Evolutionary conservation across 2,113 vertebrate genomes (phyloP).

Genomic region (Microcebus jonahi): DNA sequence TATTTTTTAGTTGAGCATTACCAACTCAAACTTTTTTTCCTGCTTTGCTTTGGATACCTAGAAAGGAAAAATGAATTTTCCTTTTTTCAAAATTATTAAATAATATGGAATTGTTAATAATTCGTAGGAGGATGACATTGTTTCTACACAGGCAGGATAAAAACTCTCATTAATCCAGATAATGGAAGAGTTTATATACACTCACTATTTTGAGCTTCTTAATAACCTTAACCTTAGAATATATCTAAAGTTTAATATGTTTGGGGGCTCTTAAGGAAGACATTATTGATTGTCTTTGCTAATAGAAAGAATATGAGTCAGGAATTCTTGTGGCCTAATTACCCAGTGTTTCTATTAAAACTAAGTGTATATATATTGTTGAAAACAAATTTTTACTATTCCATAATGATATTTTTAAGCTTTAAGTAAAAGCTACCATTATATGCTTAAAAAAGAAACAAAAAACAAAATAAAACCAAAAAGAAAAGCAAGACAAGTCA

Average conservation of each 20-base stretch:
- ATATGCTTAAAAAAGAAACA: background rate
- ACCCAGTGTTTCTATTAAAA: background rate
- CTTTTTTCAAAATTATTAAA: conserved; percentile 46
- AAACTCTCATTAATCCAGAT: conserved; percentile 11
- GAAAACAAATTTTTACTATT: conserved; percentile 42
- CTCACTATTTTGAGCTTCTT: conserved; percentile 14
- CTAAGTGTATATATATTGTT: background rate
- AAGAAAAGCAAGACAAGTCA: background rate
- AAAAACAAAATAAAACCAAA: background rate
- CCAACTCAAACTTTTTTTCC: background rate
- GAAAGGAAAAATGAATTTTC: conserved; percentile 19
- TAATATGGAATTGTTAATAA: conserved; percentile 2
- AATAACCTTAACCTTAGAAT: conserved; percentile 11
- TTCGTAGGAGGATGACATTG: conserved; percentile 21
- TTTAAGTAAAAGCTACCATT: conserved; percentile 26
- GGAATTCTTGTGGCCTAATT: conserved; percentile 23
- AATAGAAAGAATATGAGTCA: background rate
- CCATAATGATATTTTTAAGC: conserved; percentile 20
- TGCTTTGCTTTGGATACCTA: conserved; percentile 23
- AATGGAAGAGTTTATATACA: background rate
- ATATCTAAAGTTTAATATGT: background rate
- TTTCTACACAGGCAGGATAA: conserved; percentile 1
- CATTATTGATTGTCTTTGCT: conserved; percentile 21
- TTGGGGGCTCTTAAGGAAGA: background rate
- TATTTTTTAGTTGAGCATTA: conserved; percentile 13